These are phyloP conservation scores for Epinotia demarniana DNA, from an alignment of 2,888 invertebrate genomes.

Conservation along the genomic window DNA sequence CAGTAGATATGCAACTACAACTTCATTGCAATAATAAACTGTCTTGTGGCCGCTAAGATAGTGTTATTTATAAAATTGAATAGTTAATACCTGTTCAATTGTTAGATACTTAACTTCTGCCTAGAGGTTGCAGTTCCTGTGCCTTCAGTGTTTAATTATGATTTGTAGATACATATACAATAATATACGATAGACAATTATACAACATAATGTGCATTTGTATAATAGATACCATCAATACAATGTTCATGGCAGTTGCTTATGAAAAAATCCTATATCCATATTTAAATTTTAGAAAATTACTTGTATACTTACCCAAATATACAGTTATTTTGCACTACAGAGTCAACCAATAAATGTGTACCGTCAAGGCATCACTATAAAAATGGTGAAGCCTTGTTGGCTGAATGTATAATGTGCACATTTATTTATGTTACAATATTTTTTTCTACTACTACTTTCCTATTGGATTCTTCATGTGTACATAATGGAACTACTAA, in stretches of 20 bases:
- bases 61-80: neutral
- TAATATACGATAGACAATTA: neutral
- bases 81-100: neutral
- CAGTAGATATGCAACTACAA: slow-evolving; percentile 18
- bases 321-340: neutral
- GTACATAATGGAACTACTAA: no score
- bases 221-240: slow-evolving; percentile 5
- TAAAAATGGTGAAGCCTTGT: no score
- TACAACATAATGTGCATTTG: slow-evolving; percentile 7
- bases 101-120: slow-evolving; percentile 2
- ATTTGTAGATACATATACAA: slow-evolving; percentile 44
- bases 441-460: no score
- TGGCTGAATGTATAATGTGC: no score
- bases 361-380: no score
- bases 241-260: neutral
- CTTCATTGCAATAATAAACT: slow-evolving; percentile 21
- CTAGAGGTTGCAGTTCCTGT: slow-evolving; percentile 49
- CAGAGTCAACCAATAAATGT: no score
- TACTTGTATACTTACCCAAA: neutral
- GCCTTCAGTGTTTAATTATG: slow-evolving; percentile 51
- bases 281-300: neutral
- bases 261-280: neutral
- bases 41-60: slow-evolving; percentile 9
- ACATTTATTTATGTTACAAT: no score
- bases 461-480: no score